These are phyloP conservation scores for Leptinotarsa undecemlineata DNA, from an alignment of 1,140 invertebrate genomes.

Conservation along the genomic window DNA sequence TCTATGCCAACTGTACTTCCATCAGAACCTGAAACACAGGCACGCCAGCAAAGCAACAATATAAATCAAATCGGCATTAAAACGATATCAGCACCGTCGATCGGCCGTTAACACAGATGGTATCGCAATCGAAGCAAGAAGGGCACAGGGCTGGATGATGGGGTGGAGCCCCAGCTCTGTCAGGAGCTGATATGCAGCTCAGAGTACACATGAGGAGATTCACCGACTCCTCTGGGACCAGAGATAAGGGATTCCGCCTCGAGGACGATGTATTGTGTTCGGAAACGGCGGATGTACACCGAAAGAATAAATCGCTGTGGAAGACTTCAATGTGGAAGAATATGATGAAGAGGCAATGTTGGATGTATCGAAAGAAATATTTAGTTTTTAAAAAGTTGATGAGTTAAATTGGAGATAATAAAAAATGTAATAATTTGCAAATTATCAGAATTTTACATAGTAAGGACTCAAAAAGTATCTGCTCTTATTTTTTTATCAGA, in stretches of 20 bases:
- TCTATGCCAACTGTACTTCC: not conserved
- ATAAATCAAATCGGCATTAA: constrained; percentile 47
- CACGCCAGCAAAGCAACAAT: constrained; percentile 14
- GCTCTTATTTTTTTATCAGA: too few relatives aligned
- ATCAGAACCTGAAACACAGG: not conserved
- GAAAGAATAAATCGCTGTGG: not conserved
- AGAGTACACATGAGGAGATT: constrained; percentile 26
- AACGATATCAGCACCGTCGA: constrained; percentile 39
- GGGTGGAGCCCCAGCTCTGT: constrained; percentile 16
- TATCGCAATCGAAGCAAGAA: constrained; percentile 30
- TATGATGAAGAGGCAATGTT: not conserved
- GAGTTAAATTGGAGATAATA: too few relatives aligned
- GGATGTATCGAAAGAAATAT: too few relatives aligned
- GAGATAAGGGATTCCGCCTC: constrained; percentile 22
- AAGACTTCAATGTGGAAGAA: not conserved
- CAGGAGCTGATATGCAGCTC: constrained; percentile 22
- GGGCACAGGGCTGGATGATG: constrained; percentile 20
- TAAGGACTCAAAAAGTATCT: too few relatives aligned
- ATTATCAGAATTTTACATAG: too few relatives aligned
- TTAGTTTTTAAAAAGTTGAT: too few relatives aligned
- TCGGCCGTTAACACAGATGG: constrained; percentile 48
- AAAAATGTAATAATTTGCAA: too few relatives aligned
- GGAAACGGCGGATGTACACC: not conserved
- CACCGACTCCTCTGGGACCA: constrained; percentile 23
- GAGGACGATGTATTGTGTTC: constrained; percentile 23